Base-by-base conservation (phyloP, 1,140 invertebrate genomes). In the Euwallacea fornicatus region DNA sequence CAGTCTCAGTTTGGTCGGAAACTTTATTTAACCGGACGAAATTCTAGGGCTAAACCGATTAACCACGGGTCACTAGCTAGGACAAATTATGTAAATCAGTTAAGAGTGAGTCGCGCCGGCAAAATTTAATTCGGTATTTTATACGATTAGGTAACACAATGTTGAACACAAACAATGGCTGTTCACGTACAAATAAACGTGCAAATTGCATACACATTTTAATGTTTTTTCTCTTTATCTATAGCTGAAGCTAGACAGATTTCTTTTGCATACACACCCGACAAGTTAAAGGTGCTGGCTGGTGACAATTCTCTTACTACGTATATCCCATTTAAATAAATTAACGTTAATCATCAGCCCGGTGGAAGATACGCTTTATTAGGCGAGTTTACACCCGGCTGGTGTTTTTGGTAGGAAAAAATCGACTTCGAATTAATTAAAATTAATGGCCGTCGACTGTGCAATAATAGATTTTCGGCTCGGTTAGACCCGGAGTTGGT, bases 51-150 rank as follows among this genome's bases (percentile, higher is more conserved):
- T 33, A 33, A 33, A 33, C 21, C 21, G 21, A 33, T 63, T 63
- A 63, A 50, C 61, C 21, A 50, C 44, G 61, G 61, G 42, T 63
- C 61, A 63, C 61, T 63, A 9, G 61, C 16, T 50, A 63, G 61
- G 61, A 63, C 61, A 50, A 47, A 63, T 63, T 63, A 63, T 63
- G 61, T 44, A 63, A 63, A 63, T 63, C 44, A 63, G 21, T 43
- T 42, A 11, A 43, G 43, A 63, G 44, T 21, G 42, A 63, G 42
- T 63, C 10, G 42, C 13, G 13, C 7, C 11, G 33, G 16, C 54
- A 60, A 60, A 41, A 60, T 33, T 33, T 63, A 63, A 47, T 63
- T 63, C 21, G 61, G 61, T 47, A 63, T 63, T 63, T 63, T 63
- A 63, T 63, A 63, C 41, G 61, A 63, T 63, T 63, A 63, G 44